Evolutionary conservation across 2,888 invertebrate species (phyloP).

Genomic region (Apantesis nais): DNA sequence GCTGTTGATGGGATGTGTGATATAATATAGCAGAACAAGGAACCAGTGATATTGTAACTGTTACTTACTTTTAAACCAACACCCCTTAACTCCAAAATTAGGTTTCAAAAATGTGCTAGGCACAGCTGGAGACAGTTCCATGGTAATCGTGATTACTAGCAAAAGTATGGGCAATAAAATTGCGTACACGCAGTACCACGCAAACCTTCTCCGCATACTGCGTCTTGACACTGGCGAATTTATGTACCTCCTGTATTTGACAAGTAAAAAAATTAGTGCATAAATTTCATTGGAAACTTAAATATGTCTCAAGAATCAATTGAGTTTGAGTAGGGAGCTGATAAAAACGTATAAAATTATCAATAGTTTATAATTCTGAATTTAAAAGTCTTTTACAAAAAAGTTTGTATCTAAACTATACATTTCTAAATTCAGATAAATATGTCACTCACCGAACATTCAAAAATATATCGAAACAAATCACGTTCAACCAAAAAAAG

Average conservation of each 20-base stretch:
- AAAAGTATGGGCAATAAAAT: conserved; percentile 82
- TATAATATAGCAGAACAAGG: too few species aligned
- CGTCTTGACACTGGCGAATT: conserved; percentile 71
- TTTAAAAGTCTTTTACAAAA: background rate
- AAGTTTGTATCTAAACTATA: background rate
- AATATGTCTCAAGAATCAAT: too few species aligned
- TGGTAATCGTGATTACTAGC: conserved; percentile 82
- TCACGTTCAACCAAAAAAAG: conserved; percentile 89
- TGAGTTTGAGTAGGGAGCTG: too few species aligned
- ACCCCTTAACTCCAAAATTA: conserved; percentile 84
- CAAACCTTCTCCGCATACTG: conserved; percentile 80
- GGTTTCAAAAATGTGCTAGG: conserved; percentile 86
- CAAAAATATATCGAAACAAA: conserved; percentile 88
- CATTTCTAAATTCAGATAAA: background rate
- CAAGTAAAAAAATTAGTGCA: background rate
- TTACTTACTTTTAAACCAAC: conserved; percentile 87
- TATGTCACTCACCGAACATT: conserved; percentile 80
- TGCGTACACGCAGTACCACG: conserved; percentile 86
- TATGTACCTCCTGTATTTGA: conserved; percentile 67
- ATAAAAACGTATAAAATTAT: background rate
- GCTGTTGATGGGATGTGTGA: too few species aligned
- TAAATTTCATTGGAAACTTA: too few species aligned
- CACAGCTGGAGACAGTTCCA: conserved; percentile 86
- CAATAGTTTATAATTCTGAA: background rate
- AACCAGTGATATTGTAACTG: background rate